Evolutionary conservation across 2,113 vertebrate species (phyloP).

Genomic region (Pelusios castaneus): DNA sequence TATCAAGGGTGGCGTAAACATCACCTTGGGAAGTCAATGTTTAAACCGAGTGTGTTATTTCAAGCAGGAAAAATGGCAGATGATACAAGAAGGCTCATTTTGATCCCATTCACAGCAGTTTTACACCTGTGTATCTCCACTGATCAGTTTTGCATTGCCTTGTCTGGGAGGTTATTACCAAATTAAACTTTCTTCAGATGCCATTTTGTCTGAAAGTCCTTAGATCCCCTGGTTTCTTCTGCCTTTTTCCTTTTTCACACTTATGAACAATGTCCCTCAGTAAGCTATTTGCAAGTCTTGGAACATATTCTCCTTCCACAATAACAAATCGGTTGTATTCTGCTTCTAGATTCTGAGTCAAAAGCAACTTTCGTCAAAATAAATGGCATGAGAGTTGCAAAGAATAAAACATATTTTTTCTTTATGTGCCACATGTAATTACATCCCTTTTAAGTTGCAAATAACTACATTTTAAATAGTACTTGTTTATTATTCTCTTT

Average conservation of each 20-base stretch:
- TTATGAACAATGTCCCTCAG: conserved; percentile 49
- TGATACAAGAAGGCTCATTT: conserved; percentile 28
- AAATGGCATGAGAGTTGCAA: conserved; percentile 2
- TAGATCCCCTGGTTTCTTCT: background rate
- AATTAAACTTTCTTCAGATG: conserved; percentile 20
- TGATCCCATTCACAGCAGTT: background rate
- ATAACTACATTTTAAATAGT: conserved; percentile 60
- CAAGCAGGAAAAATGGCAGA: conserved; percentile 23
- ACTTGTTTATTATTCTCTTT: conserved; percentile 53
- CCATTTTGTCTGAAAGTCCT: conserved; percentile 30
- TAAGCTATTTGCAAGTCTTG: conserved; percentile 42
- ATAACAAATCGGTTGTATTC: conserved; percentile 34
- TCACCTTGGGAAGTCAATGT: conserved; percentile 23
- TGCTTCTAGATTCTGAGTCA: conserved; percentile 46
- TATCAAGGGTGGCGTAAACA: conserved; percentile 10
- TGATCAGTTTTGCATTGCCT: background rate
- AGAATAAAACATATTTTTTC: conserved; percentile 12
- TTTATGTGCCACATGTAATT: conserved; percentile 57
- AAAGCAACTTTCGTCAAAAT: conserved; percentile 19
- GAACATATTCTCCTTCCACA: conserved; percentile 41
- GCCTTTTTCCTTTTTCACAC: background rate
- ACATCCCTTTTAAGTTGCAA: conserved; percentile 50
- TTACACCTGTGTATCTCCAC: background rate
- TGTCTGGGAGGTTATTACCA: conserved; percentile 25
- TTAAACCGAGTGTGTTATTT: conserved; percentile 51